Base-by-base conservation (phyloP, 2,797 vertebrate species). In the Tympanoctomys barrerae region DNA sequence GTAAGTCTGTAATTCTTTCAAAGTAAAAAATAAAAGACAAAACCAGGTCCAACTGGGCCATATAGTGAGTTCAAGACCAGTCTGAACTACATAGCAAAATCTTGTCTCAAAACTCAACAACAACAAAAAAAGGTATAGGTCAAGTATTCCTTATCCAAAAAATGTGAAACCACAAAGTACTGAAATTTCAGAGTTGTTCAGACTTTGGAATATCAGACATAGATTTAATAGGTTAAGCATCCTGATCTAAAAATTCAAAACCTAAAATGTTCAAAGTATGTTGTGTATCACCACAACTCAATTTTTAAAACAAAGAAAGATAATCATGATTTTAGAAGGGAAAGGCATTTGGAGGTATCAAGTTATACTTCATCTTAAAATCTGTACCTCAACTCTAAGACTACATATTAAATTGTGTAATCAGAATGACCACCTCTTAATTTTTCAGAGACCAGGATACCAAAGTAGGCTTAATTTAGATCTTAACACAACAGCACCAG, bases 271-370 rank as follows among this genome's bases (percentile, higher is more conserved):
- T 28, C 70, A 66, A 42, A 89, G 42, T 73, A 57, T 46, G 46
- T 42, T 42, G 12, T 24, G 22, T 89, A 85, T 81, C 59, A 84
- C 62, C 85, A 81, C 91, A 87, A 54, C 28, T 12, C 24, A 70
- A 61, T 70, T 84, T 93, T 89, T 54, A 61, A 33, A 83, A 86
- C 28, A 87, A 66, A 94, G 24, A 86, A 59, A 83, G 31, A 86
- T 18, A 33, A 93, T 0, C 22, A 36, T 31, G n/a, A 36, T 94
- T 92, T 95, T 79, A 39, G 77, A 87, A 59, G 12, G 28, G 24
- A 61, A 28, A 89, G 36, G 26, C 33, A 26, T 5, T 75, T 26
- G 59, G 94, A 81, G 19, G 28, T 86, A 82, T 61, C 12, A 26
- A 93, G 39, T 31, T 36, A 21, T 10, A 7, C 39, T 46, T 84